These are phyloP conservation scores for Drosophila kanapiae DNA, from an alignment of 1,140 invertebrate genomes.

Conservation along the genomic window DNA sequence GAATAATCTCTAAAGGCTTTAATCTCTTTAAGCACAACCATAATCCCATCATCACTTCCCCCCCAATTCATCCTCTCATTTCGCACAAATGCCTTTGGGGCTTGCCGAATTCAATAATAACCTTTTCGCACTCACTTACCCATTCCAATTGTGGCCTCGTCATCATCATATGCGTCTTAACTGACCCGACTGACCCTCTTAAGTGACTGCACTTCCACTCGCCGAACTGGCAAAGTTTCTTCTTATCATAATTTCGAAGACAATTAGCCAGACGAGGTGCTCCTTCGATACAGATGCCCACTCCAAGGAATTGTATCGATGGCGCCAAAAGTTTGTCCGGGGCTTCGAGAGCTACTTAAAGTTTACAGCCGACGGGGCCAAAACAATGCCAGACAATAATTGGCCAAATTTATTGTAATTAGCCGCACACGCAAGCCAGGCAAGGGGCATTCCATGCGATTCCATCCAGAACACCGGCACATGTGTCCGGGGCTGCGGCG, in stretches of 20 bases:
- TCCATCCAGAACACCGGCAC: conserved; percentile 33
- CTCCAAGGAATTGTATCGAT: conserved; percentile 54
- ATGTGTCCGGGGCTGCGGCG: conserved; percentile 54
- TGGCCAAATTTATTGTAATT: conserved; percentile 84
- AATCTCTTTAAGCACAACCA: conserved; percentile 12
- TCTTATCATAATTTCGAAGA: conserved; percentile 83
- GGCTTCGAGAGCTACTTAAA: conserved; percentile 57
- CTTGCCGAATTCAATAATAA: conserved; percentile 23
- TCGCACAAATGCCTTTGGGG: neutral
- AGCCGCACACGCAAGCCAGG: conserved; percentile 68
- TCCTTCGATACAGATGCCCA: conserved; percentile 14
- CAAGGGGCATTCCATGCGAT: conserved; percentile 20
- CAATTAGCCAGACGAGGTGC: conserved; percentile 70
- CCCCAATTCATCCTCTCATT: neutral
- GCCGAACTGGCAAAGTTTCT: conserved; percentile 59
- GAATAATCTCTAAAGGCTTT: neutral
- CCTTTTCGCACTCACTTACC: conserved; percentile 33
- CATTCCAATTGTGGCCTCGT: conserved; percentile 7
- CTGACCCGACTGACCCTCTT: conserved; percentile 72
- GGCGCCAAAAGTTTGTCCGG: conserved; percentile 64
- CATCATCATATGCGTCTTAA: conserved; percentile 27
- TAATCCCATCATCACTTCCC: neutral
- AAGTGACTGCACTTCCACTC: conserved; percentile 46
- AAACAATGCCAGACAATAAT: conserved; percentile 75
- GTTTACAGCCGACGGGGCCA: conserved; percentile 62